phyloP scores from a whole-genome alignment of 1,140 invertebrate genomes.

The Cyclargus thomasi region DNA sequence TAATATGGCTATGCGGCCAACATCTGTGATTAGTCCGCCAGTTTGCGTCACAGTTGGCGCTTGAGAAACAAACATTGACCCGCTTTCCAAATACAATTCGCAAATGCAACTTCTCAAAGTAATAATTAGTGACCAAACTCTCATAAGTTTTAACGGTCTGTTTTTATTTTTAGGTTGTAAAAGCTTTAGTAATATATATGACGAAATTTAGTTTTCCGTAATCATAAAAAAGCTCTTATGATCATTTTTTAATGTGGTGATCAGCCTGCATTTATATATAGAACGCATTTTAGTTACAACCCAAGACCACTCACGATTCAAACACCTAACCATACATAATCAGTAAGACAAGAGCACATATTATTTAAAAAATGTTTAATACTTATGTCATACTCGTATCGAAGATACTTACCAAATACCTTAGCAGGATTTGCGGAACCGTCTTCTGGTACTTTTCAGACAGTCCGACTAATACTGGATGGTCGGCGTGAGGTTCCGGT shows the following conservation, averaged over 20 bases:
- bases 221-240: too few species aligned
- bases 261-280: too few species aligned
- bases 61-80: not conserved
- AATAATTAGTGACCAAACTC: not conserved
- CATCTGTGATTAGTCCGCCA: not conserved
- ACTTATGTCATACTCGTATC: not conserved
- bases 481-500: slow-evolving; percentile 39
- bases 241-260: too few species aligned
- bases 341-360: too few species aligned
- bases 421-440: slow-evolving; percentile 51
- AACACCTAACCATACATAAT: too few species aligned
- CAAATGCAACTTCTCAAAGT: not conserved
- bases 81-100: not conserved
- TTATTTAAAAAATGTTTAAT: too few species aligned
- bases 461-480: slow-evolving; percentile 35
- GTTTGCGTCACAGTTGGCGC: not conserved
- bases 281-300: too few species aligned
- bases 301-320: too few species aligned
- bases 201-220: too few species aligned
- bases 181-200: too few species aligned
- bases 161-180: too few species aligned
- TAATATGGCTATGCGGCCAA: not conserved
- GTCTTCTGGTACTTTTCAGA: slow-evolving; percentile 50
- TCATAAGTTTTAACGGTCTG: not conserved
- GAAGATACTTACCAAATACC: slow-evolving; percentile 55